Base-by-base conservation (phyloP, 2,888 invertebrate species). In the Amiota communis region DNA sequence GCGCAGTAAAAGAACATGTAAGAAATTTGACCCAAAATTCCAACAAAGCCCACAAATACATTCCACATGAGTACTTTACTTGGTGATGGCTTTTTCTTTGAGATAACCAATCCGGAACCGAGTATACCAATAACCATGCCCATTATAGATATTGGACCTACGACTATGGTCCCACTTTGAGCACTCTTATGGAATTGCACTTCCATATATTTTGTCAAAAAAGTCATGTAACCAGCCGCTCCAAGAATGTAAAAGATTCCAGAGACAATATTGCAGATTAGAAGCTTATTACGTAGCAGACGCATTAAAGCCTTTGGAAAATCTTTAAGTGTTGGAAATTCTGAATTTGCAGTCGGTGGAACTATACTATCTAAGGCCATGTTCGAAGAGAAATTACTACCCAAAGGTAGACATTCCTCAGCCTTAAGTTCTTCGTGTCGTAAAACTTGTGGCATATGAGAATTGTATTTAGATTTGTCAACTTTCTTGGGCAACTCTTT, bases 151-250 rank as follows among this genome's bases (percentile, higher is more conserved):
- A 91, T 86, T 0, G 93, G 92, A 46, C 93, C 95, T 78, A 94
- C 92, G 74, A 94, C 90, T 75, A 94, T 90, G 17, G 93, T 94
- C 15, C 94, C 94, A 72, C 90, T 91, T 12, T 93, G 92, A 0
- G 94, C 92, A 0, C 92, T 92, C 75, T 92, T 92, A 77, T 92
- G 91, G 85, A 93, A 95, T 86, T 94, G 94, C 10, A 94, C 93
- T 88, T 95, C 95, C 84, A 95, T 91, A 86, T 94, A 94, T 86
- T 94, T 95, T 10, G 93, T 93, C 80, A 94, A 90, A 86, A 93
- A 95, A 12, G 94, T 94, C 84, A 94, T 93, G 80, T 93, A 93
- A 0, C 93, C 93, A 0, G 92, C 90, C 4, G 91, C 91, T 46
- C 93, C 92, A 68, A 93, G 85, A 61, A 94, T 91, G 77, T 93